A percentile compares a stretch with the other conserved stretches of the same genome.
Conservation (phyloP, 2,888 invertebrate genomes). For the Chymomyza fuscimana region DNA sequence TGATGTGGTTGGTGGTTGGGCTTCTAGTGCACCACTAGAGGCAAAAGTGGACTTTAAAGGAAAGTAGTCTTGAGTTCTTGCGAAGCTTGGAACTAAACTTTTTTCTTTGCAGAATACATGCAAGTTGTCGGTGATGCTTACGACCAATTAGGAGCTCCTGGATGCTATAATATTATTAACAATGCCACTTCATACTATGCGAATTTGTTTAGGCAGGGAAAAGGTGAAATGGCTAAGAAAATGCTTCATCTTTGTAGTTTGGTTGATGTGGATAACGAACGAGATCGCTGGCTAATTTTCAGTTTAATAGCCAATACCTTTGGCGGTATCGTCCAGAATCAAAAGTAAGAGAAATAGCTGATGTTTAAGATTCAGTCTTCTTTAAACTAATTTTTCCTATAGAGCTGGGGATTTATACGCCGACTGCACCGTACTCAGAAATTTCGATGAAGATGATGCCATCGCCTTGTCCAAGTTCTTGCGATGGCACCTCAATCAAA, state of each 20-base stretch:
- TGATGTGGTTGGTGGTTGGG: slow-evolving; percentile 81
- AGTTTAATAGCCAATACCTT: slow-evolving; percentile 63
- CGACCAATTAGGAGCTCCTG: no score
- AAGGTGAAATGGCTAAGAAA: slow-evolving; percentile 42
- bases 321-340: slow-evolving; percentile 64
- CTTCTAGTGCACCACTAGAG: slow-evolving; percentile 83
- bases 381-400: neutral
- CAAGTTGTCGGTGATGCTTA: no score
- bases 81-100: no score
- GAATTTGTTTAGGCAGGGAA: slow-evolving; percentile 42
- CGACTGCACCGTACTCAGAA: slow-evolving; percentile 46
- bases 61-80: slow-evolving; percentile 18
- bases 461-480: slow-evolving; percentile 52
- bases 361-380: neutral
- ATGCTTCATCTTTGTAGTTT: slow-evolving; percentile 59
- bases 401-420: slow-evolving; percentile 21
- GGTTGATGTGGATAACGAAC: slow-evolving; percentile 48
- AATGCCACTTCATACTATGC: no score
- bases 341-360: slow-evolving; percentile 44
- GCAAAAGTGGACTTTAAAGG: slow-evolving; percentile 82
- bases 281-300: slow-evolving; percentile 64
- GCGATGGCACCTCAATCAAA: slow-evolving; percentile 47
- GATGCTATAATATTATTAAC: no score
- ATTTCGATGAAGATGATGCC: slow-evolving; percentile 47
- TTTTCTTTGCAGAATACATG: no score